Conservation (phyloP, 2,888 invertebrate genomes). For the Galerucella pusilla region DNA sequence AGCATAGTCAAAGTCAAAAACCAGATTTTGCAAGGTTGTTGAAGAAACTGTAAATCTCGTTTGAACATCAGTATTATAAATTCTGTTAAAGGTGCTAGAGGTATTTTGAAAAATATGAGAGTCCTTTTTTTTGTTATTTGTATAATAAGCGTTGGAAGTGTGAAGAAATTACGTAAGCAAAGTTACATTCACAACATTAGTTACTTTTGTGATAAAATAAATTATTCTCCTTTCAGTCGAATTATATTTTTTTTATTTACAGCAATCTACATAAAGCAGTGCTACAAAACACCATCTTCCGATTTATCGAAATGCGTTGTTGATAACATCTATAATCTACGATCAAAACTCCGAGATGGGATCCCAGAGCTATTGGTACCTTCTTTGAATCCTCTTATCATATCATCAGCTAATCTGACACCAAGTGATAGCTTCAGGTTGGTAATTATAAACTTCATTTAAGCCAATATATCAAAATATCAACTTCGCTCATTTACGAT, state of each 20-base stretch:
- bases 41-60: too few relatives aligned
- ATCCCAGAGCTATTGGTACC: slow-evolving; percentile 76
- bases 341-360: slow-evolving; percentile 69
- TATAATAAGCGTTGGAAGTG: slow-evolving; percentile 9
- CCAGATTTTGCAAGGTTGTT: too few relatives aligned
- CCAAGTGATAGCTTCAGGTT: slow-evolving; percentile 37
- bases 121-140: slow-evolving; percentile 2
- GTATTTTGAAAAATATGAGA: not conserved
- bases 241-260: slow-evolving; percentile 46
- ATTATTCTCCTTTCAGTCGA: not conserved
- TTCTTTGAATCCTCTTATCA: slow-evolving; percentile 73
- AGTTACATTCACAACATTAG: not conserved
- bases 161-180: slow-evolving; percentile 23
- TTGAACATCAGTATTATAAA: not conserved
- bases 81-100: not conserved
- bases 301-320: slow-evolving; percentile 70
- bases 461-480: too few relatives aligned
- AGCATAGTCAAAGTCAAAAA: too few relatives aligned
- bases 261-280: slow-evolving; percentile 75
- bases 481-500: too few relatives aligned
- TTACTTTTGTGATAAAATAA: too few relatives aligned
- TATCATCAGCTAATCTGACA: slow-evolving; percentile 75
- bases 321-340: slow-evolving; percentile 70
- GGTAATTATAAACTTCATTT: not conserved
- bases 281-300: slow-evolving; percentile 72